Conservation (phyloP, 2,797 vertebrate species). For the Gastrophryne carolinensis region DNA sequence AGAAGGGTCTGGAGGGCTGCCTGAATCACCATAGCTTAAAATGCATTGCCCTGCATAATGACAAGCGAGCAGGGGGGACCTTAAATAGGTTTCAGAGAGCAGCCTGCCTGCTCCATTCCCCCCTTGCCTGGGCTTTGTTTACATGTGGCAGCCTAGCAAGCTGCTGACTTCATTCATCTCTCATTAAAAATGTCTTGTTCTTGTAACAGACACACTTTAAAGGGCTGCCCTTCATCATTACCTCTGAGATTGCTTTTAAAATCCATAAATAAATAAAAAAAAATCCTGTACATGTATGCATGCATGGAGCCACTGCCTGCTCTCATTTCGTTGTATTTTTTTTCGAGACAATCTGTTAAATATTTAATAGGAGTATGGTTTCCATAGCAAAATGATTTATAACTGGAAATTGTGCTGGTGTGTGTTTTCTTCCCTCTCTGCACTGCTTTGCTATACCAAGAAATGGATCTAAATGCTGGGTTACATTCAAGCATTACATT, state of each 20-base stretch:
- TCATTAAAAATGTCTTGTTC: conserved; percentile 42
- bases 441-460: conserved; percentile 19
- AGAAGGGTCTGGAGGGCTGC: conserved; percentile 58
- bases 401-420: conserved; percentile 17
- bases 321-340: conserved; percentile 63
- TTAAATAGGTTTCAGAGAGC: not conserved
- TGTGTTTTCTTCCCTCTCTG: not conserved
- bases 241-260: conserved; percentile 71
- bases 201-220: conserved; percentile 41
- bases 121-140: conserved; percentile 30
- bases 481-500: too few species aligned
- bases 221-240: conserved; percentile 29
- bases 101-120: not conserved
- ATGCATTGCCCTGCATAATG: conserved; percentile 19
- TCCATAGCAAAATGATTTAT: conserved; percentile 47
- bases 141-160: conserved; percentile 19
- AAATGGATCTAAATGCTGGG: conserved; percentile 18
- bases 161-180: conserved; percentile 28
- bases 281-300: conserved; percentile 62
- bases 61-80: not conserved
- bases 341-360: conserved; percentile 62
- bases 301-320: conserved; percentile 61
- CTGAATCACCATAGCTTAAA: conserved; percentile 55
- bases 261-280: conserved; percentile 69
- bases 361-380: conserved; percentile 48